These are phyloP conservation scores for Drosophila phalerata DNA, from an alignment of 2,888 invertebrate species.

Conservation along the genomic window DNA sequence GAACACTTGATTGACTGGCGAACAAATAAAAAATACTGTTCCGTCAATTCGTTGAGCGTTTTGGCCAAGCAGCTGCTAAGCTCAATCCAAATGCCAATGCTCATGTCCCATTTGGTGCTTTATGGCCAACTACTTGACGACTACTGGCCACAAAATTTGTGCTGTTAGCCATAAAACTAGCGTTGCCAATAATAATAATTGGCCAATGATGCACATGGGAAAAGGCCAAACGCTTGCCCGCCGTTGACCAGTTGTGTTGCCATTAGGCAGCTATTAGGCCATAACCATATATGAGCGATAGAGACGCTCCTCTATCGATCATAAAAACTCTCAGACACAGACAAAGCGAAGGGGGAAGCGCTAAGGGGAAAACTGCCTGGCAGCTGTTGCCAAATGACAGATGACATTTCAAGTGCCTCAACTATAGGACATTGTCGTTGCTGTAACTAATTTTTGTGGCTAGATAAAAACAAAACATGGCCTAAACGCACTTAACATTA, in stretches of 20 bases:
- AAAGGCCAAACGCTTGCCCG: slow-evolving; percentile 55
- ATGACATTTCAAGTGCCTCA: slow-evolving; percentile 73
- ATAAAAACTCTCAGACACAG: slow-evolving; percentile 45
- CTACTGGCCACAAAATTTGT: slow-evolving; percentile 50
- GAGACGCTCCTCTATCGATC: slow-evolving; percentile 60
- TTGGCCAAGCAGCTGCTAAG: slow-evolving; percentile 30
- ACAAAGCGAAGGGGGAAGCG: slow-evolving; percentile 1
- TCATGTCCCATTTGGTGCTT: slow-evolving; percentile 53
- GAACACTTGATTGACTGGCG: slow-evolving; percentile 48
- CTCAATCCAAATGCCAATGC: slow-evolving; percentile 37
- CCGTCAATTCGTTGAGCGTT: slow-evolving; percentile 30
- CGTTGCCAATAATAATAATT: slow-evolving; percentile 64
- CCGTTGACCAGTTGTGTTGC: slow-evolving; percentile 45
- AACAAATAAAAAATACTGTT: slow-evolving; percentile 6
- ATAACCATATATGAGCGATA: slow-evolving; percentile 65
- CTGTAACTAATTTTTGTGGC: slow-evolving; percentile 71
- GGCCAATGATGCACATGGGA: slow-evolving; percentile 78
- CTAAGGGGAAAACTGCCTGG: neutral
- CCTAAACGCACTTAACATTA: slow-evolving; percentile 46
- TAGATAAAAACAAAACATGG: slow-evolving; percentile 30
- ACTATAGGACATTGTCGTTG: slow-evolving; percentile 46
- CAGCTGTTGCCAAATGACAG: slow-evolving; percentile 74
- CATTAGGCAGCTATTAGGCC: slow-evolving; percentile 75
- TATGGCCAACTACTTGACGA: slow-evolving; percentile 47
- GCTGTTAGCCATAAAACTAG: slow-evolving; percentile 39